Conservation (phyloP, 1,140 invertebrate species). For the Musca vetustissima region DNA sequence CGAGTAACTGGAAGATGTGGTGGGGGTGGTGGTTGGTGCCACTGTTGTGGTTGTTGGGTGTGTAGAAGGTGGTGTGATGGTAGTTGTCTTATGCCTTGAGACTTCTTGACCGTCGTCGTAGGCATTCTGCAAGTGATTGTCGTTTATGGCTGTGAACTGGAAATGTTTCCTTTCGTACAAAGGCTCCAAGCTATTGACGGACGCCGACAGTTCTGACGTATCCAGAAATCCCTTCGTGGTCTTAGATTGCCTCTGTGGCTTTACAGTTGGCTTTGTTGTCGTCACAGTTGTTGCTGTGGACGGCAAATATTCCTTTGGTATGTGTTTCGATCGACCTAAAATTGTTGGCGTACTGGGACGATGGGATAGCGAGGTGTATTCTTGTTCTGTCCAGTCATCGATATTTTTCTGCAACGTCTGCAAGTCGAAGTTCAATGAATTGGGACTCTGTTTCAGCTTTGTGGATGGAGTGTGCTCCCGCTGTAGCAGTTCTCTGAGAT, state of each 20-base stretch:
- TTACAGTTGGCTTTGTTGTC: constrained; percentile 52
- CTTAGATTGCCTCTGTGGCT: constrained; percentile 43
- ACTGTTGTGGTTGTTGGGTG: constrained; percentile 28
- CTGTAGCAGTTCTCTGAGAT: constrained; percentile 45
- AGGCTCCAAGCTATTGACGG: constrained; percentile 49
- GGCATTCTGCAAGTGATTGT: constrained; percentile 34
- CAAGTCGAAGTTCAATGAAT: constrained; percentile 67
- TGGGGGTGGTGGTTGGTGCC: constrained; percentile 11
- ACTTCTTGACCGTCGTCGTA: neutral
- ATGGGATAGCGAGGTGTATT: constrained; percentile 63
- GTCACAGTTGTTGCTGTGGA: constrained; percentile 56
- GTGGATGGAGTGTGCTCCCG: constrained; percentile 41
- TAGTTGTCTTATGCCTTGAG: neutral
- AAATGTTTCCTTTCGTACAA: constrained; percentile 37
- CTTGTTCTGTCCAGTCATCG: constrained; percentile 81
- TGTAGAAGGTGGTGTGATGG: too few species aligned
- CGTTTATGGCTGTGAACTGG: constrained; percentile 36
- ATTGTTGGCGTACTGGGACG: constrained; percentile 60
- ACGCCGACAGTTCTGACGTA: constrained; percentile 34
- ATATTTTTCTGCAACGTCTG: constrained; percentile 77
- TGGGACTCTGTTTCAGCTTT: constrained; percentile 27
- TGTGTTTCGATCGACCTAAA: constrained; percentile 68
- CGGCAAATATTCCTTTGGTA: constrained; percentile 75
- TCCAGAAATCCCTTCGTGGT: constrained; percentile 32
- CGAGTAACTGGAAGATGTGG: constrained; percentile 27